Evolutionary conservation across 2,797 vertebrate species (phyloP), one percentile per base, ranked within the genome.

Genomic region (Sebastes steindachneri): DNA sequence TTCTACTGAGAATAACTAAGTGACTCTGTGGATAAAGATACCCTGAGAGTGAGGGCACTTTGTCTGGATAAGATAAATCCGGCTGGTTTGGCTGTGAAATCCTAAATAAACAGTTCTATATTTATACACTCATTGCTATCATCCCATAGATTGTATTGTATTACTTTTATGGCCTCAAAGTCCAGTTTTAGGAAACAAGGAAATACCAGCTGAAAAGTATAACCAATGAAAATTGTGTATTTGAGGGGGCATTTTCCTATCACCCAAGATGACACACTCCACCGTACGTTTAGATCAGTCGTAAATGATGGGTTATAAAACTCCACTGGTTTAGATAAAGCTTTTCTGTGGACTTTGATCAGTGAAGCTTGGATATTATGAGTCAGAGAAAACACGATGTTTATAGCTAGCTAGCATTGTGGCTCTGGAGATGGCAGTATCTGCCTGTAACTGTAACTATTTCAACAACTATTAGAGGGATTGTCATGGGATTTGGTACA

Each of bases 261-360:
- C 58, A 48, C 25, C 2, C 65, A 11, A 17, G 1, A 73, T 84
- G 62, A 73, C 45, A 79, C 35, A 57, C 23, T 51, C 31, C 12
- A 29, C 9, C 3, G 9, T 83, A 81, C 72, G 63, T 75, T 70
- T 37, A 48, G 35, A 73, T 80, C 35, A 74, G 77, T 80, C 77
- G 67, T 78, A 84, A 88, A 81, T 73, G 48, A 70, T 2, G 29
- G 29, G 68, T 35, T 66, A 19, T 88, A 82, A 82, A 91, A 70
- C 64, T 75, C 25, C 33, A 10, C 15, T 4, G 7, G 17, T 53
- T 62, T 9, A 90, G 71, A 87, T 85, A 82, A 84, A 63, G 7
- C 53, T 51, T 29, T 17, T 57, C 26, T 62, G 57, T 90, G 86
- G 79, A 93, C 91, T 94, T 92, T 85, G 88, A 66, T 76, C 86